Base-by-base conservation (phyloP, 2,888 invertebrate genomes). In the Salpingus planirostris region DNA sequence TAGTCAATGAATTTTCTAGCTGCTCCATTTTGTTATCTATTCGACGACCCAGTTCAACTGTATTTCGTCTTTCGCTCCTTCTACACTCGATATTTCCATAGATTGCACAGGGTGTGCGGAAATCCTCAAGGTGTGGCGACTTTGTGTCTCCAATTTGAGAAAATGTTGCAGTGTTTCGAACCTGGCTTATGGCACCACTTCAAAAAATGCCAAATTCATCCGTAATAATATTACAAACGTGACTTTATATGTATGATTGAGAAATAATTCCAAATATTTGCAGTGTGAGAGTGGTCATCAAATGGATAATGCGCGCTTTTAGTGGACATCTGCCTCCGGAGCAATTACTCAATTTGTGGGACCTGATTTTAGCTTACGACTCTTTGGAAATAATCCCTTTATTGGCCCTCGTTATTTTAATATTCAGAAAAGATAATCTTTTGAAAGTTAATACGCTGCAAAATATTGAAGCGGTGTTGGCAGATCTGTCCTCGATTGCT, bases 301-400 rank as follows among this genome's bases (percentile, higher is more conserved):
- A 95, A 64, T 96, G 96, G 95, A 64, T 96, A 25, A 93, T 96
- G 81, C 71, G 93, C 42, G 95, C 89, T 2, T 96, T 95, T 62
- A 92, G 93, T 51, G 96, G 96, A 0, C 91, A 91, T 56, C 68
- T 96, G 27, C 85, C 90, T 0, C 91, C 91, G 0, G 91, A 92
- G 54, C 93, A 96, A 62, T 72, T 96, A 1, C 68, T 96, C 2
- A 77, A 87, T 23, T 69, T 96, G 8, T 96, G 96, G 96, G 96
- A 96, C 63, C 70, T 92, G 49, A 74, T 90, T 31, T 70, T 96
- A 7, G 93, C 91, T 2, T 92, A 90, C 60, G 91, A 95, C 62
- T 89, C 91, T 4, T 64, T 95, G 36, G 92, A 93, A 64, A 80
- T 93, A 21, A 70, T 96, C 31, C 78, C 95, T 0, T 64, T 90